Base-by-base conservation (phyloP, 2,888 invertebrate species). In the Drosophila pseudotalamancana region DNA sequence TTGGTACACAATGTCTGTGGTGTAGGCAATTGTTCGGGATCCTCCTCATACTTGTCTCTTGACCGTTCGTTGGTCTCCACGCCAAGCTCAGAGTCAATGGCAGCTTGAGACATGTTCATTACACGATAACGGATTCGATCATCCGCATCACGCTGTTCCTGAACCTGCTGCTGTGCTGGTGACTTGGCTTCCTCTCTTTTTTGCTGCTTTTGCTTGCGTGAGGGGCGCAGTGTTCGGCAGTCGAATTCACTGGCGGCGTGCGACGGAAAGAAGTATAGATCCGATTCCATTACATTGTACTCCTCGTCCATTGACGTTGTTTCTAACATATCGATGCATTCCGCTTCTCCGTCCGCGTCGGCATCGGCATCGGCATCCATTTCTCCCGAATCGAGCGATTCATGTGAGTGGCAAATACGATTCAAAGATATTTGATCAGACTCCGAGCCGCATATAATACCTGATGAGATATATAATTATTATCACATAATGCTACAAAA, bases 381-480 rank as follows among this genome's bases (percentile, higher is more conserved):
- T 88, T 93, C 90, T 25, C 95, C 94, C 6, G 95, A 95, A 89
- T 96, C 95, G 49, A 96, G 92, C 77, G 95, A 95, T 90, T 96
- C 96, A 79, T 95, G 93, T 70, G 95, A 96, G 83, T 95, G 93
- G 12, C 91, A 89, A 25, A 91, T 91, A 59, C 91, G 91, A 78
- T 89, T 92, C 57, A 92, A 66, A 16, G 92, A 91, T 21, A 90
- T 86, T 77, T 92, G 92, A 75, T 92, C 92, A 12, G 91, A 90
- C 65, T 92, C 92, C 19, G 92, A 93, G 67, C 93, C 92, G 83
- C 93, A 93, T 74, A 93, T 92, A 67, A 93, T 93, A 69, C 93
- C 91, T 91, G 53, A 19, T 19, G 31, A 14, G 29, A 57, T 43
- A 19, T 23, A 35, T 29, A 50, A 40, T 45, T 3, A n/a, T 35